Percentiles rank a stretch among this genome's conserved stretches.
phyloP scores from a whole-genome alignment of 2,888 invertebrate species.

The Hypomecis punctinalis region DNA sequence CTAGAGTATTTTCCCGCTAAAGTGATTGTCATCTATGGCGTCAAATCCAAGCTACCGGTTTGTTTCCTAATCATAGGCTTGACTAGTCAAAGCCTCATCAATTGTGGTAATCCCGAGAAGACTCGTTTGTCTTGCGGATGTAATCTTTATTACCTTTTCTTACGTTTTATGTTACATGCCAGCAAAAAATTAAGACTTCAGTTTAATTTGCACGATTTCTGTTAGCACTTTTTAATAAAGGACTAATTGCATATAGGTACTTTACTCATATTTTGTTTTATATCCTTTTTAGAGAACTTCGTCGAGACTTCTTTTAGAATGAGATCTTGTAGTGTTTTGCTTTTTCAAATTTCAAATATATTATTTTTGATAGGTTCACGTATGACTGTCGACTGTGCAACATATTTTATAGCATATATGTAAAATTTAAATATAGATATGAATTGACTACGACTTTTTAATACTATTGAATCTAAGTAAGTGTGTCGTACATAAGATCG shows the following conservation, averaged over 20 bases:
- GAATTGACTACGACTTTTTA: no score
- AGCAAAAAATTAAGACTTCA: conserved; percentile 2
- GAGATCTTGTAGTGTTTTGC: no score
- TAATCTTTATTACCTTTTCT: conserved; percentile 1
- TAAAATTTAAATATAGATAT: no score
- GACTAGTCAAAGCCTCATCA: conserved; percentile 30
- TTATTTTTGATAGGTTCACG: no score
- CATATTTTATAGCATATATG: no score
- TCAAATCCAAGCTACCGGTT: conserved; percentile 28
- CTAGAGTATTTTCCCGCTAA: conserved; percentile 34
- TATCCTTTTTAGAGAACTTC: no score
- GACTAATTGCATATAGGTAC: background rate
- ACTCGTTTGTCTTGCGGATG: conserved; percentile 35
- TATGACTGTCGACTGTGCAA: no score
- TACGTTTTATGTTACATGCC: background rate
- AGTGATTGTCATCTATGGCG: conserved; percentile 28
- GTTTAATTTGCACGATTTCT: conserved; percentile 1
- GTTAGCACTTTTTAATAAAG: conserved; percentile 3
- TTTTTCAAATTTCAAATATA: no score
- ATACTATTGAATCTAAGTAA: no score
- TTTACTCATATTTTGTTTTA: no score
- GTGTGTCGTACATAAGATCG: no score
- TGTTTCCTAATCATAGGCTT: conserved; percentile 39
- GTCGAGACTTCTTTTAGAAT: no score
- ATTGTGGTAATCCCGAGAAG: conserved; percentile 37